A percentile compares a stretch with the other conserved stretches of the same genome.
Evolutionary conservation across 30 jellyfish, hydroid and myxozoan species (phyloP).

Genomic region (Hydractinia symbiolongicarpus): DNA sequence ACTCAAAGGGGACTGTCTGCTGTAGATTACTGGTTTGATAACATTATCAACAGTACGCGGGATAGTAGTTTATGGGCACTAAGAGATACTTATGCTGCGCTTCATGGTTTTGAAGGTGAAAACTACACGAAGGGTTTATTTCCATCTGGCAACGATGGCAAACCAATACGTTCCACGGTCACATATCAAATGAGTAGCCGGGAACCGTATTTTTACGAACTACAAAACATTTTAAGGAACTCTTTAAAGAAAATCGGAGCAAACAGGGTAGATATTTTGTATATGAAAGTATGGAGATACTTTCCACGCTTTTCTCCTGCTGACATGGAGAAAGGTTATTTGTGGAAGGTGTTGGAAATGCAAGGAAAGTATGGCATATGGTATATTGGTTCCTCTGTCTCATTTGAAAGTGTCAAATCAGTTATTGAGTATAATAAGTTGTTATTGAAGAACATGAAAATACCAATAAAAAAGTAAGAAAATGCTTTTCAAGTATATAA

Average conservation of each 20-base stretch:
- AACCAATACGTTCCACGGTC: slow-evolving; percentile 46
- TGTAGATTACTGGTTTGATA: slow-evolving; percentile 72
- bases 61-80: slow-evolving; percentile 84
- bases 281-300: slow-evolving; percentile 60
- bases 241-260: slow-evolving; percentile 42
- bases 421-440: slow-evolving; percentile 73
- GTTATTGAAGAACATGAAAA: slow-evolving; percentile 45
- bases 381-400: slow-evolving; percentile 91
- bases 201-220: slow-evolving; percentile 34
- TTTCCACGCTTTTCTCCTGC: slow-evolving; percentile 66
- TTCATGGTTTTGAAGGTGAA: slow-evolving; percentile 42
- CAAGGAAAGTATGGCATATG: slow-evolving; percentile 89
- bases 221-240: slow-evolving; percentile 29
- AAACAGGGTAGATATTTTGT: slow-evolving; percentile 23
- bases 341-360: slow-evolving; percentile 72
- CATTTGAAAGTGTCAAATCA: slow-evolving; percentile 77
- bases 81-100: slow-evolving; percentile 71
- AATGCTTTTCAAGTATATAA: no score
- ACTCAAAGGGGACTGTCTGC: slow-evolving; percentile 58
- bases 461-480: slow-evolving; percentile 10
- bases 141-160: slow-evolving; percentile 65
- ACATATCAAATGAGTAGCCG: slow-evolving; percentile 66
- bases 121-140: slow-evolving; percentile 45
- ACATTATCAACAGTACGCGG: slow-evolving; percentile 36
- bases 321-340: slow-evolving; percentile 36